Evolutionary conservation across 2,888 invertebrate genomes (phyloP).

Genomic region (Acanthosepion esculentum): DNA sequence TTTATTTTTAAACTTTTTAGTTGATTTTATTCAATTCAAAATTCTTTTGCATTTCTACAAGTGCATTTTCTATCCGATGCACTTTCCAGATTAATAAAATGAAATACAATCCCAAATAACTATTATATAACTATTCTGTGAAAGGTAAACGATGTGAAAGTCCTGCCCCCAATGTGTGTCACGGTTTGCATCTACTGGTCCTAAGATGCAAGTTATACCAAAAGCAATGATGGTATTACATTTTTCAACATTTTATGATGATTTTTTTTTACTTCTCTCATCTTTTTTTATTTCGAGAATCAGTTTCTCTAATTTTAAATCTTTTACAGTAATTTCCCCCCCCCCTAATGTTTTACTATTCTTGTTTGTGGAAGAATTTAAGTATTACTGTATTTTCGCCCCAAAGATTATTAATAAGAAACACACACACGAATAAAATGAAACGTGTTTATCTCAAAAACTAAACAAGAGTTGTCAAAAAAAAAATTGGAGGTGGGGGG

Average conservation of each 20-base stretch:
- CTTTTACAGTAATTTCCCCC: background rate
- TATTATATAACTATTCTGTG: background rate
- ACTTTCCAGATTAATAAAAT: background rate
- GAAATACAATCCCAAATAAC: background rate
- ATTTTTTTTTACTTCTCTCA: background rate
- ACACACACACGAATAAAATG: background rate
- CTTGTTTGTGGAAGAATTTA: background rate
- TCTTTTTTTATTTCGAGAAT: background rate
- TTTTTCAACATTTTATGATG: background rate
- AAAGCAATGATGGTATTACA: background rate
- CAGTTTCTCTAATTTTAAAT: background rate
- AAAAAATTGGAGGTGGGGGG: background rate
- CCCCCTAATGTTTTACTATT: background rate
- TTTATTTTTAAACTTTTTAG: background rate
- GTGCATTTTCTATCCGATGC: background rate
- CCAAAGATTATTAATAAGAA: background rate
- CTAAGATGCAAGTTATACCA: background rate
- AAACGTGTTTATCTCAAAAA: background rate
- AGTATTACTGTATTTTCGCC: background rate
- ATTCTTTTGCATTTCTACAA: background rate
- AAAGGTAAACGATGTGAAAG: background rate
- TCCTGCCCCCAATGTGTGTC: background rate
- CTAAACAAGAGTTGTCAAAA: background rate
- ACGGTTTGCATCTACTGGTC: background rate
- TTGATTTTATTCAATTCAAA: background rate